Conservation (phyloP, 2,888 invertebrate species). For the Napeogenes inachia region DNA sequence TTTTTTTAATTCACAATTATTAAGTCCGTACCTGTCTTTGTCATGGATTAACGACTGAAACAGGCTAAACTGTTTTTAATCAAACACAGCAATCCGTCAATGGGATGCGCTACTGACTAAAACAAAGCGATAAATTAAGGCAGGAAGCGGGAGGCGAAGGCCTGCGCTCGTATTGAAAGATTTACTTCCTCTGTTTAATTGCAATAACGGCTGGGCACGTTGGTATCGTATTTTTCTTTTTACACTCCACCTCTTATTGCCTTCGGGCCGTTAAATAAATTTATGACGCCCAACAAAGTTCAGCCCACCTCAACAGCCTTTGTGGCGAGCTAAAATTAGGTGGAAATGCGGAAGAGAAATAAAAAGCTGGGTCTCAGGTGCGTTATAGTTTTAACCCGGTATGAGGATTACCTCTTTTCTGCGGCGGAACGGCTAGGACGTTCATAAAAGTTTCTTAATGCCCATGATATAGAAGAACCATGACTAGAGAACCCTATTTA, state of each 20-base stretch:
- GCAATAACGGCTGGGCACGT: slow-evolving; percentile 78
- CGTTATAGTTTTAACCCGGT: slow-evolving; percentile 52
- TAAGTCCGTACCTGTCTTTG: slow-evolving; percentile 29
- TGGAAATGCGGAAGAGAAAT: slow-evolving; percentile 71
- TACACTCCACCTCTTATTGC: slow-evolving; percentile 77
- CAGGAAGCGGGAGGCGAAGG: slow-evolving; percentile 71
- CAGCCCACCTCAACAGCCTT: slow-evolving; percentile 68
- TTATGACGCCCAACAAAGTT: slow-evolving; percentile 77
- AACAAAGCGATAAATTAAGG: slow-evolving; percentile 77
- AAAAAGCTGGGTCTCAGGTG: slow-evolving; percentile 72
- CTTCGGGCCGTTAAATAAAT: slow-evolving; percentile 77
- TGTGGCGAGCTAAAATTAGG: slow-evolving; percentile 66
- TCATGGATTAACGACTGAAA: slow-evolving; percentile 35
- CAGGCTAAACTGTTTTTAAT: slow-evolving; percentile 71
- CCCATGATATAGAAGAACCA: slow-evolving; percentile 62
- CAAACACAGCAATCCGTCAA: slow-evolving; percentile 75
- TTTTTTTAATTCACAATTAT: background rate
- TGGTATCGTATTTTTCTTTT: slow-evolving; percentile 78
- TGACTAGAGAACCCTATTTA: slow-evolving; percentile 48
- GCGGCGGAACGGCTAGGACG: slow-evolving; percentile 66
- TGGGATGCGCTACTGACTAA: slow-evolving; percentile 71
- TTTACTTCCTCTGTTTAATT: slow-evolving; percentile 78
- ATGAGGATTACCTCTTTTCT: slow-evolving; percentile 71
- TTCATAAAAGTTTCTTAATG: slow-evolving; percentile 75
- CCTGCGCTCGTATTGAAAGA: slow-evolving; percentile 75